Base-by-base conservation (phyloP, 2,888 invertebrate species). In the Xestia sexstrigata region DNA sequence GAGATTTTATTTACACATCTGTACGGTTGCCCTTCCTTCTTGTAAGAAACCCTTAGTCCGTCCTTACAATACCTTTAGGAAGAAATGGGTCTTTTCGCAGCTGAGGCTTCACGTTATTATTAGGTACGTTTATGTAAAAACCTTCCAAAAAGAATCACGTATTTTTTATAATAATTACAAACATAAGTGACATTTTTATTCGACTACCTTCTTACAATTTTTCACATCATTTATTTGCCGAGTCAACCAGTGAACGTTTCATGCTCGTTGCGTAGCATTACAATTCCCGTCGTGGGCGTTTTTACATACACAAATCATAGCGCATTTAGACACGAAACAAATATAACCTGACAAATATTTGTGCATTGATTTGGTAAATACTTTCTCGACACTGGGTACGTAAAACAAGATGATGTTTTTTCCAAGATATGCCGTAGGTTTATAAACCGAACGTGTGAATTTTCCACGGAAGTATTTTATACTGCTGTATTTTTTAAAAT, bases 1-100 rank as follows among this genome's bases (percentile, higher is more conserved):
- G 55, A 66, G 62, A 73, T 83, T 62, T 74, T 76, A 79, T 62
- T 81, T 72, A 66, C 60, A 73, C 66, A 69, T 74, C 58, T 76
- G 65, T 47, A 68, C 23, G 74, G 65, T 67, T 78, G 65, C 68
- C 78, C 20, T 63, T 67, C 45, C 70, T 58, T 47, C 52, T 62
- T 73, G 70, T 45, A 71, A 77, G 62, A 58, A 78, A 62, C 79
- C 69, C 45, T 81, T n/a, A 62, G 26, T 67, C 66, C 83, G n/a
- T 70, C 49, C 68, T 74, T 49, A 78, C 68, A 83, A 83, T 72
- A 81, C 69, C 52, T 47, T 26, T 20, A 73, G 55, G n/a, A 67
- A 82, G 49, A 69, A 81, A 74, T 62, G 70, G 73, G 62, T 58
- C 35, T 17, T 8, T 63, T 52, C 55, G 58, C 83, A 83, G 79